Conservation (phyloP, 2,797 vertebrate genomes). For the Eulemur albifrons region DNA sequence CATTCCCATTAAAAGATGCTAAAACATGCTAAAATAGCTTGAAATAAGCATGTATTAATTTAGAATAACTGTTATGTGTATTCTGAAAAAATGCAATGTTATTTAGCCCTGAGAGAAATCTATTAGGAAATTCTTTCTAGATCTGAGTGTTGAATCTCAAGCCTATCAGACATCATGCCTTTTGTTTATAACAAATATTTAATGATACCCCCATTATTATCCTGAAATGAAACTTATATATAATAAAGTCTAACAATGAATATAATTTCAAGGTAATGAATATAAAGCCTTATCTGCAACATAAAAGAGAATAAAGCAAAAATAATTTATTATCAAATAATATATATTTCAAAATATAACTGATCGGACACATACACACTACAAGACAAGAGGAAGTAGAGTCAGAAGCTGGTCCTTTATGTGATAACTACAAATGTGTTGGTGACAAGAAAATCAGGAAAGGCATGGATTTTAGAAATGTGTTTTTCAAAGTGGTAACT, state of each 20-base stretch:
- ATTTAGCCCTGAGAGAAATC: background rate
- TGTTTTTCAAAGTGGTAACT: background rate
- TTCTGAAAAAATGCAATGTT: background rate
- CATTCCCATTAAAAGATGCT: background rate
- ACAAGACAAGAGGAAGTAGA: background rate
- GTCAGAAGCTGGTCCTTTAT: background rate
- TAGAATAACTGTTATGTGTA: background rate
- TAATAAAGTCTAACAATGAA: background rate
- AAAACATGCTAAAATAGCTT: background rate
- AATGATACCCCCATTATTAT: background rate
- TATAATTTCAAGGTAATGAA: background rate
- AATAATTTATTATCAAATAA: background rate
- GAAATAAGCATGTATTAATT: constrained; percentile 40
- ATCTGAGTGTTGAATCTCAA: background rate
- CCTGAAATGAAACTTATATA: constrained; percentile 30
- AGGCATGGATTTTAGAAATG: background rate
- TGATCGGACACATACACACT: background rate
- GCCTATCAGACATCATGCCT: background rate
- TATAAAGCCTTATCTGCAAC: background rate
- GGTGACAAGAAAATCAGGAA: background rate
- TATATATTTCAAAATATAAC: background rate
- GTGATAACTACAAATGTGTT: background rate
- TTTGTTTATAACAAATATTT: constrained; percentile 2
- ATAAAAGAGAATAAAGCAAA: background rate
- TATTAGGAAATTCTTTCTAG: background rate